These are phyloP conservation scores for Catharus minimus DNA, from an alignment of 2,113 vertebrate species.

Conservation along the genomic window DNA sequence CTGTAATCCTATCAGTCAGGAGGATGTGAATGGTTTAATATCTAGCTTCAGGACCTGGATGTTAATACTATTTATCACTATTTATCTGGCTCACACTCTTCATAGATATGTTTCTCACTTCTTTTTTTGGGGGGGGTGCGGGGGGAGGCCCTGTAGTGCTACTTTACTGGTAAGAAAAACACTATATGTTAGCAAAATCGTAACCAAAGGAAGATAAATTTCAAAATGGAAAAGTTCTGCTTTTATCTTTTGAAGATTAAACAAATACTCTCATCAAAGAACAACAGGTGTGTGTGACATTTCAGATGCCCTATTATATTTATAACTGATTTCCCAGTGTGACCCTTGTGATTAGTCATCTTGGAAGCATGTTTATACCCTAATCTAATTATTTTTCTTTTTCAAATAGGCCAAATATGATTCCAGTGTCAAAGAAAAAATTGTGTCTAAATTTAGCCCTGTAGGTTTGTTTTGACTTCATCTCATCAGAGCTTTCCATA, in stretches of 20 bases:
- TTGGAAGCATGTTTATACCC: background rate
- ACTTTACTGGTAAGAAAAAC: background rate
- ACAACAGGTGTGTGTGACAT: background rate
- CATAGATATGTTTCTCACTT: background rate
- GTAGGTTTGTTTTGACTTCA: background rate
- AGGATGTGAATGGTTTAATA: background rate
- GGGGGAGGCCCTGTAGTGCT: fast-evolving
- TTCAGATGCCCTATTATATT: background rate
- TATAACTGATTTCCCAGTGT: background rate
- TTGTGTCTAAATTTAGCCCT: background rate
- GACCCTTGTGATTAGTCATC: background rate
- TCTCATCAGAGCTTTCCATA: background rate
- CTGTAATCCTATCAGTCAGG: background rate
- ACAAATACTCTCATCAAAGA: background rate
- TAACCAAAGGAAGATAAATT: background rate
- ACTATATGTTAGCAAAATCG: background rate
- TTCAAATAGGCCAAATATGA: background rate
- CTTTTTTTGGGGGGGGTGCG: background rate
- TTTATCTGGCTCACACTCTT: background rate
- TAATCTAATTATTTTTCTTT: background rate
- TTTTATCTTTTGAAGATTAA: background rate
- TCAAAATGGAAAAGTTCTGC: background rate
- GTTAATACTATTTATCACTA: background rate
- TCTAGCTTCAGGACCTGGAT: background rate
- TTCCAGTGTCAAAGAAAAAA: background rate